Conservation (phyloP, 2,797 vertebrate genomes). For the Synanceia verrucosa region DNA sequence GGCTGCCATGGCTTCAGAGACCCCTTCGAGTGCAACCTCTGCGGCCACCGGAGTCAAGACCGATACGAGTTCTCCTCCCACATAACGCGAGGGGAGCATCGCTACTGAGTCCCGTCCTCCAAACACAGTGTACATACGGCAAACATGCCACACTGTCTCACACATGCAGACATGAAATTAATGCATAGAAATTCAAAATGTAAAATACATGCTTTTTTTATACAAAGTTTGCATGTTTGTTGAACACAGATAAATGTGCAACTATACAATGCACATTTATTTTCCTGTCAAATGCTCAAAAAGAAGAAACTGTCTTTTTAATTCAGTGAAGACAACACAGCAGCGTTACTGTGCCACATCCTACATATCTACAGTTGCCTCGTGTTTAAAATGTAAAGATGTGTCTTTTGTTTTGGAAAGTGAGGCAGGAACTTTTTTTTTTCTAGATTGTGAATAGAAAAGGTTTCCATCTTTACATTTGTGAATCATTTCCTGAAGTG, state of each 20-base stretch:
- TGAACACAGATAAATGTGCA: constrained; percentile 46
- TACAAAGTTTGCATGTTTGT: constrained; percentile 74
- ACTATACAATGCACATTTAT: constrained; percentile 36
- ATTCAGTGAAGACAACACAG: constrained; percentile 19
- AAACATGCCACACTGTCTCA: constrained; percentile 9
- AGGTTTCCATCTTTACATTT: not conserved
- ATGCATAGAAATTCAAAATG: constrained; percentile 39
- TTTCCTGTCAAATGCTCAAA: constrained; percentile 38
- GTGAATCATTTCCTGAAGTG: constrained; percentile 4
- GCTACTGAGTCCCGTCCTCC: constrained; percentile 73
- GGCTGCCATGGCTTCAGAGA: constrained; percentile 98
- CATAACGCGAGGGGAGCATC: constrained; percentile 97
- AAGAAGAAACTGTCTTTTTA: not conserved
- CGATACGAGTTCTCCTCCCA: constrained; percentile 98
- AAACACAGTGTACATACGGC: constrained; percentile 25
- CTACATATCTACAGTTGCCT: constrained; percentile 17
- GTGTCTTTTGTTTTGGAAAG: constrained; percentile 39
- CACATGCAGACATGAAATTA: constrained; percentile 26
- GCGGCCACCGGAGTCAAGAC: constrained; percentile 97
- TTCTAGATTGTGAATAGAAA: constrained; percentile 21
- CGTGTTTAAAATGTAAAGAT: constrained; percentile 56
- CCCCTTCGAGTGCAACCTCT: constrained; percentile 98
- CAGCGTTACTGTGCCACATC: constrained; percentile 14
- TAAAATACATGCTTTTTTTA: constrained; percentile 67
- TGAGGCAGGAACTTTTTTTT: constrained; percentile 8